phyloP scores from a whole-genome alignment of 2,113 vertebrate species.

The Atractosteus spatula region DNA sequence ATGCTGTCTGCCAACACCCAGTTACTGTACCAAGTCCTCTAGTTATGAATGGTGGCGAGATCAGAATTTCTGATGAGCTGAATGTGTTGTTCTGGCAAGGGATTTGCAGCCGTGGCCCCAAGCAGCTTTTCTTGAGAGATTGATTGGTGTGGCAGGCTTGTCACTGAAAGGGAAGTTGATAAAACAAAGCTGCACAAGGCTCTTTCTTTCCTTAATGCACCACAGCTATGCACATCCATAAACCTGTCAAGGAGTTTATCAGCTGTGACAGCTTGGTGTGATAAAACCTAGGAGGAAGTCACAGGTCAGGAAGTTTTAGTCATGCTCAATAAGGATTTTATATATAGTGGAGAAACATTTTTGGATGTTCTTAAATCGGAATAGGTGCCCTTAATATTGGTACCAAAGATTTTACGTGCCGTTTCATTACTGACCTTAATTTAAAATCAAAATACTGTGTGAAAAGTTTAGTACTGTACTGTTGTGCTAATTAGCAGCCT shows the following conservation, averaged over 20 bases:
- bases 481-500: constrained; percentile 49
- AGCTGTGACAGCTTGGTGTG: constrained; percentile 7
- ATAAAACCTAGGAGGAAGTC: constrained; percentile 1
- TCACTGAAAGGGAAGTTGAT: not conserved
- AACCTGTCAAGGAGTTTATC: constrained; percentile 14
- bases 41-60: constrained; percentile 10
- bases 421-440: constrained; percentile 28
- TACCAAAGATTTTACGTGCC: constrained; percentile 72
- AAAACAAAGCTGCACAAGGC: constrained; percentile 1
- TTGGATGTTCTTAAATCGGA: constrained; percentile 33
- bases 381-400: constrained; percentile 58
- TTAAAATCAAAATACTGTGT: constrained; percentile 35
- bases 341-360: constrained; percentile 33
- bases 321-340: constrained; percentile 33
- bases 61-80: not conserved
- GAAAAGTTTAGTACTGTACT: constrained; percentile 42
- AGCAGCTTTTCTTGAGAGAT: not conserved
- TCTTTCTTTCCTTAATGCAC: not conserved
- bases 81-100: not conserved
- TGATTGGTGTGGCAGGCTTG: not conserved
- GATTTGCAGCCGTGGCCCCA: not conserved
- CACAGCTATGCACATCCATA: constrained; percentile 4
- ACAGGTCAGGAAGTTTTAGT: constrained; percentile 18
- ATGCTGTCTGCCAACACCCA: not conserved
- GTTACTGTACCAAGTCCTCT: not conserved